Evolutionary conservation across 2,888 invertebrate genomes (phyloP), one percentile per base, ranked within the genome.

Genomic region (Trissolcus brochymenae): DNA sequence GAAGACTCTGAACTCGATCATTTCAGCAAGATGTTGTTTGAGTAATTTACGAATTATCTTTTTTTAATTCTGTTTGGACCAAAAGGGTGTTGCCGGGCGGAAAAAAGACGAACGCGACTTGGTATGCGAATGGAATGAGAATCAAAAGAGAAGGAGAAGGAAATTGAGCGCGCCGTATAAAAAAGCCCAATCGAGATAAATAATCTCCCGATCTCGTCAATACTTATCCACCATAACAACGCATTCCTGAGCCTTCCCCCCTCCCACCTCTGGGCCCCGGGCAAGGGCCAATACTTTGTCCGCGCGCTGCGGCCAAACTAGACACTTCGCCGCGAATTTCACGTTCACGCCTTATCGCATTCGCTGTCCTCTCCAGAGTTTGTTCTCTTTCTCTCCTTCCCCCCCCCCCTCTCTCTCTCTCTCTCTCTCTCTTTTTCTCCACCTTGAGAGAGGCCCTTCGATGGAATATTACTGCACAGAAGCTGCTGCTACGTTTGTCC

Each of bases 131-230:
- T 64, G 61, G 73, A 71, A 61, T 60, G 70, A 65, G 68, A 67
- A 67, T 56, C 41, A 51, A 19, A 19, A 62, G 66, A 68, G 71
- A 61, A 70, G 66, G 65, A 76, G 59, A 68, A 68, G 76, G 76
- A 70, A 76, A 76, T 76, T 70, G 76, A 76, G 66, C 71, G 50
- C 76, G 61, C 71, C 73, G 68, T 73, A 78, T 70, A 78, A 54
- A 54, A 54, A 54, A 78, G 65, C 66, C 74, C 74, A 70, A 65
- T 78, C 77, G 77, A 72, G 77, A 78, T 78, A 79, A 79, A 79
- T 77, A 79, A 79, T 78, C 75, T 75, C 60, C 64, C 70, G 72
- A 78, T 76, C 75, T 79, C 77, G 79, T 62, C 79, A 79, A 79
- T 79, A 78, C 68, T 78, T 79, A 66, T 70, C 46, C 75, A 62